Conservation (phyloP, 1,140 invertebrate genomes). For the Tetraneura akinire region DNA sequence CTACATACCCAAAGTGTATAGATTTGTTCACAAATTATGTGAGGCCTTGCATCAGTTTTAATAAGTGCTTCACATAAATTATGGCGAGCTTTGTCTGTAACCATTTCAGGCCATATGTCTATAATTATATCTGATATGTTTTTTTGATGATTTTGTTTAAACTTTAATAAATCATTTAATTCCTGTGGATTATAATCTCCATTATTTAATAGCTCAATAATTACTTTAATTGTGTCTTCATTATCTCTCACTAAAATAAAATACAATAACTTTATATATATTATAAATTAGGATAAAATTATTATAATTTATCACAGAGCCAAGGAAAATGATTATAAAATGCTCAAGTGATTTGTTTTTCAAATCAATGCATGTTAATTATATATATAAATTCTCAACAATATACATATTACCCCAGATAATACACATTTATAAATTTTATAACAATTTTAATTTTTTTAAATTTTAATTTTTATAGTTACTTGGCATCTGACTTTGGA, state of each 20-base stretch:
- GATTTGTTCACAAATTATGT: background rate
- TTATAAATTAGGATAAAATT: too few species aligned
- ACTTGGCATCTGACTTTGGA: background rate
- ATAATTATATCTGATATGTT: constrained; percentile 1
- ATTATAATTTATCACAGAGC: too few species aligned
- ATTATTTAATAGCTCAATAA: background rate
- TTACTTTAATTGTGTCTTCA: background rate
- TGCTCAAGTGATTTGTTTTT: too few species aligned
- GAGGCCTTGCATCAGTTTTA: background rate
- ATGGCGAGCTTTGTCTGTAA: background rate
- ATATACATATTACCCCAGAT: too few species aligned
- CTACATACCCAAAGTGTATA: constrained; percentile 19
- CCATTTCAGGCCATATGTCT: constrained; percentile 26
- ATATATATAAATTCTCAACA: too few species aligned
- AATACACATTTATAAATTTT: too few species aligned
- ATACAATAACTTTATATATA: background rate
- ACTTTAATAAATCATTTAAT: background rate
- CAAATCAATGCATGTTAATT: too few species aligned
- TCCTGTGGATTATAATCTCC: background rate
- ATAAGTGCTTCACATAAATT: constrained; percentile 21
- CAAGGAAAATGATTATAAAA: too few species aligned
- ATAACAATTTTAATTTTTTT: too few species aligned
- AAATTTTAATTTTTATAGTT: too few species aligned
- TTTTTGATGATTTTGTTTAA: background rate
- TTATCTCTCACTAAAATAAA: background rate